Base-by-base conservation (phyloP, 2,797 vertebrate species). In the Brachyalestes nurse region DNA sequence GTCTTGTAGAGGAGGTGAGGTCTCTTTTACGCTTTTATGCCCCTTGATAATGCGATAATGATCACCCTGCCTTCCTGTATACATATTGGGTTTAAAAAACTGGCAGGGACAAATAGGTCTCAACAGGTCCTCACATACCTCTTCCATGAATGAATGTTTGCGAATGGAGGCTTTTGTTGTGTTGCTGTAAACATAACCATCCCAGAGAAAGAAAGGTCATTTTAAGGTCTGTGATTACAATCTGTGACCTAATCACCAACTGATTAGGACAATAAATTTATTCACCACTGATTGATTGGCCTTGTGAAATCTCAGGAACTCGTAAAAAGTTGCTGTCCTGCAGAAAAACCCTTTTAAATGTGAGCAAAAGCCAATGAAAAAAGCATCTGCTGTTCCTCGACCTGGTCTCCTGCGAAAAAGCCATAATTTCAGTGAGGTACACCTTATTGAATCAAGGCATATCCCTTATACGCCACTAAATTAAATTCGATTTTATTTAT, bases 101-200 rank as follows among this genome's bases (percentile, higher is more conserved):
- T 0, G 28, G 45, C 45, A 13, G 13, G 28, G 6, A 40, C 2
- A 70, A 74, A 89, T 87, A 19, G 67, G 90, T 87, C 79, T 73
- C 2, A 82, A 80, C 89, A 91, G 12, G 89, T 82, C 82, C 19
- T 0, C 23, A 0, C 73, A 74, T 83, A 70, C 72, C 72, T 66
- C 14, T 8, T 73, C 21, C 51, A 45, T 57, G 19, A 28, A 19
- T 40, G 16, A 19, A 47, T 61, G 65, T 57, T 64, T 72, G 61
- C 62, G 47, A 85, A 79, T 34, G 19, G 7, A 67, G 23, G 75
- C 69, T 47, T 64, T 77, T 42, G 45, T 73, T 83, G 67, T 83
- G 51, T 82, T 57, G 55, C 62, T 67, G 55, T 75, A 81, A 65
- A 80, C 53, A 80, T 61, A 40, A 72, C 10, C 12, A 61, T 13